Conservation (phyloP, 2,113 vertebrate genomes). For the Aptenodytes patagonicus region DNA sequence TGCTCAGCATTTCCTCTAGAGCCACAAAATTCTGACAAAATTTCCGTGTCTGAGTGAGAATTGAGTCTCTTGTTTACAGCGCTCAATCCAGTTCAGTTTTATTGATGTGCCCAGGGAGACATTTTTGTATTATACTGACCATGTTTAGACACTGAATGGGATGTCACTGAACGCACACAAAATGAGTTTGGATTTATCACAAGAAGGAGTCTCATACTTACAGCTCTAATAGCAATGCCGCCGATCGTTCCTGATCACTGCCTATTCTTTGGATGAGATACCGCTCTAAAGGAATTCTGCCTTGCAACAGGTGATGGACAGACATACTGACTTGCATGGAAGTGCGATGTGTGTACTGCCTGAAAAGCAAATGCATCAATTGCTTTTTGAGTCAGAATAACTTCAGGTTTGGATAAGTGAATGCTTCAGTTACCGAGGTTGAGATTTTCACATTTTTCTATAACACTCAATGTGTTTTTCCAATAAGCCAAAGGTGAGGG, state of each 20-base stretch:
- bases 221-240: neutral
- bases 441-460: neutral
- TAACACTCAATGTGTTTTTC: neutral
- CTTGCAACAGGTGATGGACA: neutral
- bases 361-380: neutral
- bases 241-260: neutral
- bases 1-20: neutral
- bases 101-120: neutral
- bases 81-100: neutral
- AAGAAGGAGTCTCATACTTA: neutral
- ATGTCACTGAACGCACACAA: neutral
- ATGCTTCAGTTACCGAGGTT: neutral
- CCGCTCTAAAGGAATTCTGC: neutral
- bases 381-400: neutral
- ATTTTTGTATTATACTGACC: neutral
- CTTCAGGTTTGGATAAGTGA: neutral
- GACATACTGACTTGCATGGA: neutral
- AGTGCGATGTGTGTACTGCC: fast-evolving
- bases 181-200: neutral
- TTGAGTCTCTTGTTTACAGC: neutral
- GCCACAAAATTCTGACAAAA: neutral
- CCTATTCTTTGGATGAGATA: neutral
- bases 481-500: neutral
- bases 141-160: neutral
- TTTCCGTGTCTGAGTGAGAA: neutral